Conservation (phyloP, 2,113 vertebrate genomes). For the Menidia beryllina region DNA sequence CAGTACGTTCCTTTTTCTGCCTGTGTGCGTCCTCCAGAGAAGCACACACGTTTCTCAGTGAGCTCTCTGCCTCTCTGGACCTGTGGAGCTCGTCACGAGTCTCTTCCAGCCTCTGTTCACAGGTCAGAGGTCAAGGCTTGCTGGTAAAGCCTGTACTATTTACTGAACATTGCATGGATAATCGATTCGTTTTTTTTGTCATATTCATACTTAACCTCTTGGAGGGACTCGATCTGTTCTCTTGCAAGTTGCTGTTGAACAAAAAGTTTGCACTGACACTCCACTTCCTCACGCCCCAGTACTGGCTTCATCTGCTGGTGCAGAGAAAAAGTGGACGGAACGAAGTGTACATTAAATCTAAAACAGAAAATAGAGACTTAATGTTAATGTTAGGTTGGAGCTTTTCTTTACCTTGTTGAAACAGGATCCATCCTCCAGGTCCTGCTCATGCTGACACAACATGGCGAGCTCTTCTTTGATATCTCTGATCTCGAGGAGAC, state of each 20-base stretch:
- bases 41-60: conserved; percentile 69
- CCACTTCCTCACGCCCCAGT: conserved; percentile 80
- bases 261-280: conserved; percentile 78
- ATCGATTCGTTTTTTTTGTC: no score
- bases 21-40: conserved; percentile 71
- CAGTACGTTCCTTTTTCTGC: conserved; percentile 62
- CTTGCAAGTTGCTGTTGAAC: conserved; percentile 76
- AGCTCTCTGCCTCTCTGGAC: conserved; percentile 59
- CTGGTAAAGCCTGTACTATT: no score
- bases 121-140: no score
- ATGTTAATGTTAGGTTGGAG: not conserved
- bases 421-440: not conserved
- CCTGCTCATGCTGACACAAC: conserved; percentile 1
- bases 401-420: conserved; percentile 30
- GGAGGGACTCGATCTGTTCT: conserved; percentile 72
- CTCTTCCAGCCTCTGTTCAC: conserved; percentile 79
- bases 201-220: conserved; percentile 74
- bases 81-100: conserved; percentile 74
- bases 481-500: conserved; percentile 26
- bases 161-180: no score
- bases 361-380: not conserved
- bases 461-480: conserved; percentile 53
- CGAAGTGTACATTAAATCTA: not conserved
- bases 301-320: conserved; percentile 61
- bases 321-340: not conserved